A percentile compares a stretch with the other conserved stretches of the same genome.
These are phyloP conservation scores for Oncorhynchus kisutch DNA, from an alignment of 2,113 vertebrate species.

Conservation along the genomic window DNA sequence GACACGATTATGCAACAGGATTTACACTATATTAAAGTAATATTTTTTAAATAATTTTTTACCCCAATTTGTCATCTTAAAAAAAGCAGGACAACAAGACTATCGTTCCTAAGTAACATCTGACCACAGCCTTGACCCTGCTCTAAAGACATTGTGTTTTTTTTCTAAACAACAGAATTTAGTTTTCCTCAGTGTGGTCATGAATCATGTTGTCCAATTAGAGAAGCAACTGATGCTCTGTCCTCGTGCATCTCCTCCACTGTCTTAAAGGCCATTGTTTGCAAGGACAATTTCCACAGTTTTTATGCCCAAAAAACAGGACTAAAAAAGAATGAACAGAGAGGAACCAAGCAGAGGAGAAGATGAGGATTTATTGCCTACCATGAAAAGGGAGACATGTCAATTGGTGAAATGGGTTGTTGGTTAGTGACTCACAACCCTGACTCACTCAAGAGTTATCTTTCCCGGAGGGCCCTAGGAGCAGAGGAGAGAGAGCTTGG, in stretches of 20 bases:
- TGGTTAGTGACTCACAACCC: constrained; percentile 25
- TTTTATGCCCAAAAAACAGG: constrained; percentile 15
- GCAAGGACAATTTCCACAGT: constrained; percentile 21
- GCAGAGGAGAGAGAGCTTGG: not conserved
- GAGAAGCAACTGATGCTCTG: not conserved
- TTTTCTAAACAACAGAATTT: not conserved
- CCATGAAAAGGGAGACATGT: not conserved
- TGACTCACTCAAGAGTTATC: constrained; percentile 29
- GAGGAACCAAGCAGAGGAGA: constrained; percentile 1
- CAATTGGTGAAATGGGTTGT: not conserved
- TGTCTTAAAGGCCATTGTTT: constrained; percentile 7
- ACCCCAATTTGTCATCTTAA: not conserved
- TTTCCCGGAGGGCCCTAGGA: not conserved
- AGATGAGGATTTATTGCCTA: not conserved
- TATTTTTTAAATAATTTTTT: not conserved
- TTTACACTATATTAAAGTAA: not conserved
- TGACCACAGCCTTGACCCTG: not conserved
- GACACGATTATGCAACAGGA: not conserved
- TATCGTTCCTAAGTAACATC: not conserved
- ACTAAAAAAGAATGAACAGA: not conserved
- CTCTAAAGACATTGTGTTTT: not conserved
- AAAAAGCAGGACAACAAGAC: not conserved
- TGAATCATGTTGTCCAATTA: constrained; percentile 25
- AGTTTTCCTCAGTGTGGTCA: not conserved
- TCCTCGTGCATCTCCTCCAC: constrained; percentile 1